Conservation (phyloP, 2,888 invertebrate genomes). For the Laspeyria flexula region DNA sequence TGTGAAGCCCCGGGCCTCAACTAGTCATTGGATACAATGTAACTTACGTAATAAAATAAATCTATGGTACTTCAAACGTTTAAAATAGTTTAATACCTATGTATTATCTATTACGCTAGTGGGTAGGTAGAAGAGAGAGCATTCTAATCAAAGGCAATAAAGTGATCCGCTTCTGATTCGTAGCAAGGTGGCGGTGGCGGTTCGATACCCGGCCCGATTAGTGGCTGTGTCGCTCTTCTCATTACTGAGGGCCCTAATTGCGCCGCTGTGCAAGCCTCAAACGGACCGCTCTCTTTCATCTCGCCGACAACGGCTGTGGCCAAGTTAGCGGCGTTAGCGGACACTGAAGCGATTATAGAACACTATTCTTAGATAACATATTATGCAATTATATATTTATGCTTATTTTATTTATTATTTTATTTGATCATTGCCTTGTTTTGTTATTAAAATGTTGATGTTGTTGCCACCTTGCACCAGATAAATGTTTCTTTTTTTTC, state of each 20-base stretch:
- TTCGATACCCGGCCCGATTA: slow-evolving; percentile 65
- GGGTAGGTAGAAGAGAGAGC: slow-evolving; percentile 6
- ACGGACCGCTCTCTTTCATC: slow-evolving; percentile 81
- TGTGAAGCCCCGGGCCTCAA: too few relatives aligned
- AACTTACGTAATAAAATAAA: too few relatives aligned
- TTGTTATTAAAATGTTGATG: too few relatives aligned
- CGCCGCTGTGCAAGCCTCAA: slow-evolving; percentile 73
- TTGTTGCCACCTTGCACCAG: too few relatives aligned
- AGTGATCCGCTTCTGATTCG: slow-evolving; percentile 45
- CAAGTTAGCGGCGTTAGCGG: slow-evolving; percentile 41
- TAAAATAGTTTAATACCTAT: not conserved
- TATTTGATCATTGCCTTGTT: too few relatives aligned
- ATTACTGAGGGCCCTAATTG: slow-evolving; percentile 81
- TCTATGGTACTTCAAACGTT: not conserved
- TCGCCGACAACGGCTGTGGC: slow-evolving; percentile 60
- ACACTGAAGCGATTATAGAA: slow-evolving; percentile 20
- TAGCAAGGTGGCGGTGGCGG: slow-evolving; percentile 28
- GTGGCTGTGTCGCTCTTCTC: slow-evolving; percentile 82
- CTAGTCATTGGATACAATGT: too few relatives aligned
- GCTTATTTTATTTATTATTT: too few relatives aligned
- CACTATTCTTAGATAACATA: too few relatives aligned
- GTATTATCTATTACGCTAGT: slow-evolving; percentile 16
- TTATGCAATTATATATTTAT: not conserved
- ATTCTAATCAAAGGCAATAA: slow-evolving; percentile 44
- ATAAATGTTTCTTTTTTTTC: too few relatives aligned